Conservation (phyloP, 2,113 vertebrate genomes). For the Pica pica region DNA sequence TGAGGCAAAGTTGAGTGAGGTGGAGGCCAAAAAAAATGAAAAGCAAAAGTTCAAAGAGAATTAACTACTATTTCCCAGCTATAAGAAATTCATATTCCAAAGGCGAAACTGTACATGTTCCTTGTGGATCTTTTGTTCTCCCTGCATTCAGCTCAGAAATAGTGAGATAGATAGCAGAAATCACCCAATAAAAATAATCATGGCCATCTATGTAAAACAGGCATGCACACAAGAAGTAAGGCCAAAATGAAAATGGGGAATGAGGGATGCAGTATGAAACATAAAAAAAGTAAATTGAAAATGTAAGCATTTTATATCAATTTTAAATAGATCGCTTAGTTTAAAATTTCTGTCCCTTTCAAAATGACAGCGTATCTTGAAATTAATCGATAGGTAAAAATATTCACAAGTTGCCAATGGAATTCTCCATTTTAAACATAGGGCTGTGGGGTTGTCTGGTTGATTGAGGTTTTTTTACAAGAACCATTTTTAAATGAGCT, state of each 20-base stretch:
- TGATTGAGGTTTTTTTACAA: background rate
- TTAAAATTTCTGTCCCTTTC: background rate
- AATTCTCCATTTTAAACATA: background rate
- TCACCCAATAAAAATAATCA: background rate
- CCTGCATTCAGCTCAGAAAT: background rate
- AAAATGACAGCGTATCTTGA: background rate
- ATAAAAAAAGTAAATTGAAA: background rate
- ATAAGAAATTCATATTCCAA: background rate
- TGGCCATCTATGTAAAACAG: background rate
- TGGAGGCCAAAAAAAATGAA: background rate
- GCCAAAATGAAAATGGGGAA: background rate
- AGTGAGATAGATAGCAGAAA: background rate
- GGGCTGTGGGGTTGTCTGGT: fast-evolving
- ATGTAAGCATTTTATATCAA: background rate
- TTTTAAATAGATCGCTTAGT: background rate
- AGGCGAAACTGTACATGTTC: background rate
- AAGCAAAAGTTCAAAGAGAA: background rate
- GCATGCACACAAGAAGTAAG: background rate
- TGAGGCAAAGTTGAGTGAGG: background rate
- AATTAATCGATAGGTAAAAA: background rate
- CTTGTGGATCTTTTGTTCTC: background rate
- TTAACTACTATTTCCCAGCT: background rate
- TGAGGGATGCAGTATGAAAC: background rate
- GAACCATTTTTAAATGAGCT: background rate
- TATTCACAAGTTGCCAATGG: background rate